phyloP scores from a whole-genome alignment of 2,113 vertebrate genomes.

The Cygnus buccinator region DNA sequence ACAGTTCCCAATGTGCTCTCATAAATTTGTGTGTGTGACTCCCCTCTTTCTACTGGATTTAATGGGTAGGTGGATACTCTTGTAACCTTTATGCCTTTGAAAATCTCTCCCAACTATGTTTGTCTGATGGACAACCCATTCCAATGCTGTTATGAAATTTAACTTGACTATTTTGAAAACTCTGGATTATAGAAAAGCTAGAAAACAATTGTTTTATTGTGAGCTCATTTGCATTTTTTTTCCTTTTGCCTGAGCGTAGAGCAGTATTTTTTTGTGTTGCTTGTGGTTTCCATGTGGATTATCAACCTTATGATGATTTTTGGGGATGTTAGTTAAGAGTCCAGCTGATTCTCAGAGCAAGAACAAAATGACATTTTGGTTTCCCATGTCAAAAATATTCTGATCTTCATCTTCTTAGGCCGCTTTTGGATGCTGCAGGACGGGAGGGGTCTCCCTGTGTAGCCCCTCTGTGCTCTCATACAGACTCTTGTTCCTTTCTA shows the following conservation, averaged over 20 bases:
- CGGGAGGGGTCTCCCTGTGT: background rate
- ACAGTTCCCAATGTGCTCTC: background rate
- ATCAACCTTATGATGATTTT: background rate
- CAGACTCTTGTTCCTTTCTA: background rate
- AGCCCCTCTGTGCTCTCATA: background rate
- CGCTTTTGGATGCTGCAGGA: background rate
- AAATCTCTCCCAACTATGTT: background rate
- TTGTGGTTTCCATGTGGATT: background rate
- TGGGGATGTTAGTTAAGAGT: background rate
- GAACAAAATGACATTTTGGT: background rate
- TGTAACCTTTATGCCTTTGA: background rate
- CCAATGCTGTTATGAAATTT: background rate
- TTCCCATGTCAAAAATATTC: background rate
- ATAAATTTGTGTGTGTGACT: background rate
- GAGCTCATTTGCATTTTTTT: background rate
- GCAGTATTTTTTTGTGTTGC: background rate
- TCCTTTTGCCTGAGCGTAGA: background rate
- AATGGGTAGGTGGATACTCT: background rate
- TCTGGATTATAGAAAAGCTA: background rate
- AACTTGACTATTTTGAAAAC: background rate
- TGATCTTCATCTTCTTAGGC: background rate
- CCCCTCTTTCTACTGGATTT: background rate
- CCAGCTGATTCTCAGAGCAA: background rate
- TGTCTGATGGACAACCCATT: rapidly evolving
- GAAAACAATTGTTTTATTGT: background rate